Percentiles rank a stretch among this genome's conserved stretches.
Conservation (phyloP, 2,888 invertebrate genomes). For the Acrobeloides nanus region DNA sequence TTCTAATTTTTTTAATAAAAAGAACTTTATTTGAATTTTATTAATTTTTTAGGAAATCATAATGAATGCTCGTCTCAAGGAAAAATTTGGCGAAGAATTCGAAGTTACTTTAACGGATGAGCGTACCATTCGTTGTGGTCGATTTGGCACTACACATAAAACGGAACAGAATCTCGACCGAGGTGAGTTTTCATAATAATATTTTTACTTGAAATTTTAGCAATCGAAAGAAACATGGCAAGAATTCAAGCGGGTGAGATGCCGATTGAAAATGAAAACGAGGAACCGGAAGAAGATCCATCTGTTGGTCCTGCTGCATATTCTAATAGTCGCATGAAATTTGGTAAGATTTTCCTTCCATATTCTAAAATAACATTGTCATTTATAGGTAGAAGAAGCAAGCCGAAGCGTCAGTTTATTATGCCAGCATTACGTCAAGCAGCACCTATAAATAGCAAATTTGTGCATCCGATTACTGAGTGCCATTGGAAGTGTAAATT, state of each 20-base stretch:
- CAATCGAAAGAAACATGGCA: constrained; percentile 19
- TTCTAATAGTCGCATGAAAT: constrained; percentile 42
- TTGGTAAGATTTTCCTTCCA: constrained; percentile 16
- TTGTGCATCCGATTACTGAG: constrained; percentile 39
- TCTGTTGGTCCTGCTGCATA: constrained; percentile 14
- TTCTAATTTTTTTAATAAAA: constrained; percentile 12
- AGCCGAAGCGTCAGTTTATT: constrained; percentile 49
- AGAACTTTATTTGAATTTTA: constrained; percentile 8
- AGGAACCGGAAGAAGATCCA: constrained; percentile 14
- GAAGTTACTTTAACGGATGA: constrained; percentile 48
- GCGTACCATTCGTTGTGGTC: constrained; percentile 33
- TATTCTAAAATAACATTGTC: not conserved
- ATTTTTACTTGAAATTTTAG: constrained; percentile 13
- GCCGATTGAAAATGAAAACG: constrained; percentile 21
- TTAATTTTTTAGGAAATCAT: constrained; percentile 42
- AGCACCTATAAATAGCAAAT: constrained; percentile 36
- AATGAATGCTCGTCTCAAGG: constrained; percentile 42
- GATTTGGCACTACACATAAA: constrained; percentile 29
- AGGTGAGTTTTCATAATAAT: constrained; percentile 18
- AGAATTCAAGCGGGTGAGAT: constrained; percentile 21
- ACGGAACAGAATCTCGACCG: constrained; percentile 39
- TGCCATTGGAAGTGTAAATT: constrained; percentile 50
- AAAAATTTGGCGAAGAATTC: constrained; percentile 45
- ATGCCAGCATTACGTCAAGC: constrained; percentile 46
- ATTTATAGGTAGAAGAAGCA: constrained; percentile 35